Base-by-base conservation (phyloP, 1,140 invertebrate genomes). In the Megalonaias nervosa region DNA sequence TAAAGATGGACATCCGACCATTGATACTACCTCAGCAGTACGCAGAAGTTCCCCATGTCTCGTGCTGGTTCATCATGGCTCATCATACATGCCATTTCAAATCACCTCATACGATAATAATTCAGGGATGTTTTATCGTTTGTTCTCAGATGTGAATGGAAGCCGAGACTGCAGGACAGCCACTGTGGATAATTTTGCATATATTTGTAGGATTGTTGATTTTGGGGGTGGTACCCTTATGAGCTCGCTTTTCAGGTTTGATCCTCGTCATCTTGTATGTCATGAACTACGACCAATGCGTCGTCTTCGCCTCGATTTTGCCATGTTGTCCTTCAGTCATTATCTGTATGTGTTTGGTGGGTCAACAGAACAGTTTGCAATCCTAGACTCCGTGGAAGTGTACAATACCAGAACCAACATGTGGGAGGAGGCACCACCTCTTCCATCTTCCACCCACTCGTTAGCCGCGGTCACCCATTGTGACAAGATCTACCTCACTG, bases 291-390 rank as follows among this genome's bases (percentile, higher is more conserved):
- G 80, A 26, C 89, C 89, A 58, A 89, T 89, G 86, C 73, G 86
- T 67, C 74, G 85, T 65, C 76, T 89, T 13, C 67, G 89, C n/a
- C 70, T 89, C 48, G 89, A 90, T 56, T 89, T 89, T 71, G 85
- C 88, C 1, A 75, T 89, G 38, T 85, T 87, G 48, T 94, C 95
- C 15, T 93, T 96, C 89, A 94, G 96, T 76, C 95, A 95, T 59
- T 94, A 93, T 84, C 91, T 98, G 67, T 98, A 96, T 87, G 96
- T 96, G 1, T 95, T 98, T 86, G 97, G 97, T 56, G 97, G 97
- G 15, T 97, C 96, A 95, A 95, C 97, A 21, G 97, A 97, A 4
- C 95, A 96, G 82, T 96, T 97, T 89, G 96, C 94, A 72, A 96
- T 95, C 17, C 94, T 97, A 66, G 94, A 95, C 71, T 94, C 94